Conservation (phyloP, 2,888 invertebrate species). For the Drosophila greeni region DNA sequence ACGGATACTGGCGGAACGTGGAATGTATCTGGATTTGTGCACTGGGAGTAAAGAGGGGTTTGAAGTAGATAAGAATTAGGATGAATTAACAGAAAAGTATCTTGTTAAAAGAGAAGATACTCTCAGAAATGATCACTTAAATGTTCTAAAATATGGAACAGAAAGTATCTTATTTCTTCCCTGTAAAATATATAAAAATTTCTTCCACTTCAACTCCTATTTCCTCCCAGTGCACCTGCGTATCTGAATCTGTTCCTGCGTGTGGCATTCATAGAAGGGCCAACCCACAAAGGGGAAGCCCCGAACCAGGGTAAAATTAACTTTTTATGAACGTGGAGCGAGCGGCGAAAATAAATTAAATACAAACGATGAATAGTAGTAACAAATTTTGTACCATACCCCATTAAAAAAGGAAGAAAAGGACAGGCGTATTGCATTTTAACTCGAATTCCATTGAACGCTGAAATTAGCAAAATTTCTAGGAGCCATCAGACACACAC, state of each 20-base stretch:
- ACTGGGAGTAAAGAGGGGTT: background rate
- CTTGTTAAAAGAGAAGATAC: too few species aligned
- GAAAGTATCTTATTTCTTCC: background rate
- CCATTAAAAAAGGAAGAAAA: constrained; percentile 10
- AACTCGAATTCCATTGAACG: constrained; percentile 39
- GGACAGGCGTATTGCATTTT: constrained; percentile 38
- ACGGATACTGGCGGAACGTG: constrained; percentile 11
- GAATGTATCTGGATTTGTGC: constrained; percentile 17
- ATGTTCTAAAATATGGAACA: too few species aligned
- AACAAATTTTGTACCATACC: constrained; percentile 41
- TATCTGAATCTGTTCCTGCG: constrained; percentile 25
- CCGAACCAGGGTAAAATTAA: constrained; percentile 28
- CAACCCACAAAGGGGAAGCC: background rate
- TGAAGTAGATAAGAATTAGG: background rate
- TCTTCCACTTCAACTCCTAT: background rate
- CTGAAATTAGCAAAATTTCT: constrained; percentile 44
- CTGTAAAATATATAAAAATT: background rate
- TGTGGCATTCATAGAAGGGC: constrained; percentile 20
- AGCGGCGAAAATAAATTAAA: constrained; percentile 51
- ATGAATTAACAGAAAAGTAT: background rate
- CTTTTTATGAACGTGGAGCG: constrained; percentile 35
- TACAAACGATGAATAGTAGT: constrained; percentile 46
- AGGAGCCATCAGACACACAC: constrained; percentile 23
- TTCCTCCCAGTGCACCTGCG: constrained; percentile 5
- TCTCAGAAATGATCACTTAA: background rate